A percentile compares a stretch with the other conserved stretches of the same genome.
phyloP scores from a whole-genome alignment of 2,113 vertebrate genomes.

The Macrotus californicus region DNA sequence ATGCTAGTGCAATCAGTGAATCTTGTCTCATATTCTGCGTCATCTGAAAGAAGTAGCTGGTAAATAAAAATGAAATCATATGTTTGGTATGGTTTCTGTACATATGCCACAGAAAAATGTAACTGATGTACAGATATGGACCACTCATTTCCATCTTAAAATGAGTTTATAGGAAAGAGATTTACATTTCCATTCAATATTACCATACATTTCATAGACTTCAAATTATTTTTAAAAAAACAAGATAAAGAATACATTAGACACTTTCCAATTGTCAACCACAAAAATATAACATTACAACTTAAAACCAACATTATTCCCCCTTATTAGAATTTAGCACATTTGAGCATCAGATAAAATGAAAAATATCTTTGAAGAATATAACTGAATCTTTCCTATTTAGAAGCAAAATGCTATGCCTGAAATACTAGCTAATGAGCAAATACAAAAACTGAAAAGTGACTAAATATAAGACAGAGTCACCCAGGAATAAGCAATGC shows the following conservation, averaged over 20 bases:
- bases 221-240: conserved; percentile 55
- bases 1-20: neutral
- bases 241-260: conserved; percentile 53
- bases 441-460: conserved; percentile 15
- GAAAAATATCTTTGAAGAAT: neutral
- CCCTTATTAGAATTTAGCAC: conserved; percentile 67
- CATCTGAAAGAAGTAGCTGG: neutral
- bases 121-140: neutral
- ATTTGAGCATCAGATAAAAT: conserved; percentile 34
- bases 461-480: neutral
- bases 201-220: conserved; percentile 12
- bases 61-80: neutral
- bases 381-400: conserved; percentile 36
- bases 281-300: conserved; percentile 64
- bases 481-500: neutral
- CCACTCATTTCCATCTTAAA: neutral
- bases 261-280: conserved; percentile 63
- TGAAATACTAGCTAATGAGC: conserved; percentile 39
- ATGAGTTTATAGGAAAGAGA: neutral
- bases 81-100: neutral
- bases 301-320: conserved; percentile 67
- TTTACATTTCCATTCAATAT: neutral
- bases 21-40: neutral
- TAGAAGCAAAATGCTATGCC: neutral
- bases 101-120: neutral